These are phyloP conservation scores for Ciona savignyi DNA, from an alignment of 23 tunicate species.

Conservation along the genomic window DNA sequence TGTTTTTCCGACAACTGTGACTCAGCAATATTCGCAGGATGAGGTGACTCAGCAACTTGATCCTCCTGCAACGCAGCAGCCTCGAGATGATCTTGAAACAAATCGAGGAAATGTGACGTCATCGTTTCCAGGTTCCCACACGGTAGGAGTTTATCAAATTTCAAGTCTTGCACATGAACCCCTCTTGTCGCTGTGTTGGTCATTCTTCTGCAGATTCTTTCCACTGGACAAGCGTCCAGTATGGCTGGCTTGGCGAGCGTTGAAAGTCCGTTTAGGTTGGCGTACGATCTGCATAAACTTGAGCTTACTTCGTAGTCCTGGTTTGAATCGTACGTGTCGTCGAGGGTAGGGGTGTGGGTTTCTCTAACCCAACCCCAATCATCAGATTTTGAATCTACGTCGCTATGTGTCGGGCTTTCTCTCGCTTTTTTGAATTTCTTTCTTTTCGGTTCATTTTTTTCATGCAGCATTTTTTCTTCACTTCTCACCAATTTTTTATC, in stretches of 20 bases:
- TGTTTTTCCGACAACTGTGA: no score
- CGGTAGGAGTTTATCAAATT: not conserved
- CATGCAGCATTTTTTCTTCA: not conserved
- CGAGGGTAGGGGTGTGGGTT: conserved; percentile 14
- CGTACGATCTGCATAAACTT: not conserved
- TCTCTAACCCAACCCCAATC: not conserved
- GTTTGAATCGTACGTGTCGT: conserved; percentile 20
- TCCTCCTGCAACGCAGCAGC: no score
- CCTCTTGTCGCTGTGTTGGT: not conserved
- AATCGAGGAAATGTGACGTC: no score
- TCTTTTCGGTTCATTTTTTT: no score
- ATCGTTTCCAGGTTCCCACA: no score
- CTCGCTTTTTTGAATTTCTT: no score
- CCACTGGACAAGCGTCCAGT: not conserved
- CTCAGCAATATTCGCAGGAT: not conserved
- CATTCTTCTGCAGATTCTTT: not conserved
- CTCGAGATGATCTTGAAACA: no score
- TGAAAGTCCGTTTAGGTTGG: not conserved
- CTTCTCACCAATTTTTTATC: no score
- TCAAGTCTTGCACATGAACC: not conserved
- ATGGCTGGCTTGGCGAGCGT: not conserved
- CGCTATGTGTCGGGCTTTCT: not conserved
- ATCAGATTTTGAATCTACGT: not conserved
- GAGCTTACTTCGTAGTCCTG: not conserved
- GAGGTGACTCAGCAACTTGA: not conserved